Conservation (phyloP, 1,140 invertebrate genomes). For the Drosophila elegans region DNA sequence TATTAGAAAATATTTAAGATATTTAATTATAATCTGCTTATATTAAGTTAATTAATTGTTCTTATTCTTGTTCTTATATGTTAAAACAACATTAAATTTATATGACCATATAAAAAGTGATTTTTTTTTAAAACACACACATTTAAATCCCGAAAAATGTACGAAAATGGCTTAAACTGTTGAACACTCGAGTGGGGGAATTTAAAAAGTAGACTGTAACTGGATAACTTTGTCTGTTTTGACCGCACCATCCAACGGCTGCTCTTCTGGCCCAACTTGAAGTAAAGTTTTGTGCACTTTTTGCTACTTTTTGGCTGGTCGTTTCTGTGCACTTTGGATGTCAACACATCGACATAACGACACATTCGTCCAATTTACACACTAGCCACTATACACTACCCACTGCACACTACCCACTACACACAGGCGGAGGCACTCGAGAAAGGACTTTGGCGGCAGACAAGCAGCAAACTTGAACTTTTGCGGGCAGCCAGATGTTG, state of each 20-base stretch:
- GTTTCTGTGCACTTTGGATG: slow-evolving; percentile 71
- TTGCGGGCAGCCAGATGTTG: slow-evolving; percentile 66
- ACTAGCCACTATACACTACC: slow-evolving; percentile 18
- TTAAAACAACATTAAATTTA: too few species aligned
- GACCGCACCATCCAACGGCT: slow-evolving; percentile 28
- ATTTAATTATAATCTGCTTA: not conserved
- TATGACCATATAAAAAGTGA: not conserved
- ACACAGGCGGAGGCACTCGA: slow-evolving; percentile 65
- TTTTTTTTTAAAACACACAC: not conserved
- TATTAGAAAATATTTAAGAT: too few species aligned
- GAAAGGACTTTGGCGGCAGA: slow-evolving; percentile 60
- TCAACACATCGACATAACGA: slow-evolving; percentile 80
- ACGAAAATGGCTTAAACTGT: slow-evolving; percentile 4
- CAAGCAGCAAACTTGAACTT: slow-evolving; percentile 80
- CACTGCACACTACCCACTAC: slow-evolving; percentile 21
- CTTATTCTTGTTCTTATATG: not conserved
- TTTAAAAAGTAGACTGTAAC: slow-evolving; percentile 23
- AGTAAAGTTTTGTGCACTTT: slow-evolving; percentile 51
- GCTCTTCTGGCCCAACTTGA: slow-evolving; percentile 50
- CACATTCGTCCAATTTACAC: slow-evolving; percentile 82
- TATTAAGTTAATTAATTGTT: not conserved
- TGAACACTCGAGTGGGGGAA: not conserved
- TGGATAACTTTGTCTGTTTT: slow-evolving; percentile 32
- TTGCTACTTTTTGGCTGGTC: slow-evolving; percentile 7
- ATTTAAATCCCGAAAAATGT: not conserved